A percentile compares a stretch with the other conserved stretches of the same genome.
Conservation (phyloP, 2,888 invertebrate genomes). For the Alcis repandata region DNA sequence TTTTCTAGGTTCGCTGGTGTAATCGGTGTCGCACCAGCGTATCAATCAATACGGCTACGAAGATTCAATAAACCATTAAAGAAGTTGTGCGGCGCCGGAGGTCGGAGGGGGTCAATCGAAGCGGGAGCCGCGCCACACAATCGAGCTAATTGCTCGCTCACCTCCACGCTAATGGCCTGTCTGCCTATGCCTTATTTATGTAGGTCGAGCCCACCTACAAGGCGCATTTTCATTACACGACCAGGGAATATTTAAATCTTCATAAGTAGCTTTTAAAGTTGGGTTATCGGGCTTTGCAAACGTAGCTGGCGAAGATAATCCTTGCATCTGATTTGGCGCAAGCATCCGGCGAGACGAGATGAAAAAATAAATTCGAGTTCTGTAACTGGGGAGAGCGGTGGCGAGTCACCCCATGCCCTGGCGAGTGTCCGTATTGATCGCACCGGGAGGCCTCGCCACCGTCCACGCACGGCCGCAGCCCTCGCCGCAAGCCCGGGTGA, state of each 20-base stretch:
- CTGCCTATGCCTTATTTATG: conserved; percentile 48
- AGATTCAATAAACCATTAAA: conserved; percentile 53
- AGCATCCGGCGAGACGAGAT: not conserved
- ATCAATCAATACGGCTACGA: conserved; percentile 50
- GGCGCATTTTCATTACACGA: conserved; percentile 49
- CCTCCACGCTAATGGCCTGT: conserved; percentile 53
- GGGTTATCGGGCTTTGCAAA: not conserved
- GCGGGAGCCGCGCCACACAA: conserved; percentile 61
- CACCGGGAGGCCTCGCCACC: not conserved
- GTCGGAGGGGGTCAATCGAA: conserved; percentile 67
- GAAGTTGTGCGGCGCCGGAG: conserved; percentile 49
- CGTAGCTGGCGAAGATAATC: conserved; percentile 13
- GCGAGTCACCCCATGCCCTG: conserved; percentile 13
- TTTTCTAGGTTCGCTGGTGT: conserved; percentile 37
- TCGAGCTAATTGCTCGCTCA: conserved; percentile 65
- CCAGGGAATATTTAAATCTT: not conserved
- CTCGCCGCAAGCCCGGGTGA: conserved; percentile 10
- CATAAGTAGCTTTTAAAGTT: not conserved
- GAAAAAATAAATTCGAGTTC: not conserved
- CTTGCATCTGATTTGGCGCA: conserved; percentile 5
- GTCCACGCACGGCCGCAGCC: conserved; percentile 8
- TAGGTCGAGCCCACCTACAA: conserved; percentile 52
- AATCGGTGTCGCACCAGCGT: conserved; percentile 37
- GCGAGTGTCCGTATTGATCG: conserved; percentile 20
- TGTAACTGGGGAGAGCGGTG: not conserved